Conservation (phyloP, 2,113 vertebrate genomes). For the Lates calcarifer region DNA sequence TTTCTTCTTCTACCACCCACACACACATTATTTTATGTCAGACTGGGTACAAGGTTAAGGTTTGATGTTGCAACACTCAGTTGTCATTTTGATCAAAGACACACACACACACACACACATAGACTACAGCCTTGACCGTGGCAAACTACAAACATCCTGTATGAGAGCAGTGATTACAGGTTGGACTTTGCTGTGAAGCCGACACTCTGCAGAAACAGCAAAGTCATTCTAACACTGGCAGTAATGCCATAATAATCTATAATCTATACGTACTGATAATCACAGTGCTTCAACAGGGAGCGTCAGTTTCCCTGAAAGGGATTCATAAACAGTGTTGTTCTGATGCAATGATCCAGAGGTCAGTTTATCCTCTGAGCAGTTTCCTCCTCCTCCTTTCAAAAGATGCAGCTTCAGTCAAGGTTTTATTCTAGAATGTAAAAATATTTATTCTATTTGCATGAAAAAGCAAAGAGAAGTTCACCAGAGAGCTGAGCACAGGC, state of each 20-base stretch:
- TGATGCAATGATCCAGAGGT: no score
- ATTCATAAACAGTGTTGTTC: no score
- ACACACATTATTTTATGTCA: not conserved
- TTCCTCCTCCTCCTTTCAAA: no score
- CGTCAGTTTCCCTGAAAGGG: no score
- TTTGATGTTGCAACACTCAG: slow-evolving; percentile 28
- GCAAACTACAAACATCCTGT: not conserved
- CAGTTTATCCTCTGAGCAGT: no score
- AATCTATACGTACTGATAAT: not conserved
- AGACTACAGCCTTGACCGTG: slow-evolving; percentile 2
- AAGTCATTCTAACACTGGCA: slow-evolving; percentile 46
- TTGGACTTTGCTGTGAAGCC: slow-evolving; percentile 17
- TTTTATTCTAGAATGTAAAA: no score
- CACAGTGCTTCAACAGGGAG: not conserved
- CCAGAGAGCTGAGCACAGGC: no score
- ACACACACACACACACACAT: slow-evolving; percentile 4
- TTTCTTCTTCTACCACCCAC: not conserved
- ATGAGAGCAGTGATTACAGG: not conserved
- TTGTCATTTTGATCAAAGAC: not conserved
- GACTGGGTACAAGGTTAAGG: slow-evolving; percentile 50
- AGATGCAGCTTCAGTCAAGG: no score
- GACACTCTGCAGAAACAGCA: not conserved
- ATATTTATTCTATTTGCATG: no score
- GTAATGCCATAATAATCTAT: not conserved
- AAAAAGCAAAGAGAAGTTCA: no score